phyloP scores from a whole-genome alignment of 2,888 invertebrate species.

The Seladonia tumulorum region DNA sequence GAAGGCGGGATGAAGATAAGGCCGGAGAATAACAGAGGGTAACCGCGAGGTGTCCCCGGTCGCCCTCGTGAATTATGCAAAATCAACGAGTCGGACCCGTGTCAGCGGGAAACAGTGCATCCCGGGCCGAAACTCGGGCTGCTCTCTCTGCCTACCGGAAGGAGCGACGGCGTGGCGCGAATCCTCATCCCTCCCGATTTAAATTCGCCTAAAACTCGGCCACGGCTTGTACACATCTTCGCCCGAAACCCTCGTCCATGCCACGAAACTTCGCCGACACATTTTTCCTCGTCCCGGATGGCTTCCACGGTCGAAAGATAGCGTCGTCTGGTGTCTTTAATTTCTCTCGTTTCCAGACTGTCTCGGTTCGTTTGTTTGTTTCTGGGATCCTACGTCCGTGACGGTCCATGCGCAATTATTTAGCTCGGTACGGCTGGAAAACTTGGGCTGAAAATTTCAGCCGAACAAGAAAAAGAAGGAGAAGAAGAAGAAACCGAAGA shows the following conservation, averaged over 20 bases:
- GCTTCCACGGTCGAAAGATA: no score
- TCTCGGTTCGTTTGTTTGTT: no score
- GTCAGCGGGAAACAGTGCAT: conserved; percentile 51
- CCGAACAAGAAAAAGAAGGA: no score
- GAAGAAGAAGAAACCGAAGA: no score
- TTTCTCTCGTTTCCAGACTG: no score
- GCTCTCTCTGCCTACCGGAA: not conserved
- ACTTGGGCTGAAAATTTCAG: no score
- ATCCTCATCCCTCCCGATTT: conserved; percentile 6
- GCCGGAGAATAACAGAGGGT: conserved; percentile 55
- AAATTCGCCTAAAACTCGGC: conserved; percentile 1
- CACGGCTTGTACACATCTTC: not conserved
- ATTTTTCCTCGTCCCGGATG: no score
- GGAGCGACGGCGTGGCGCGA: not conserved
- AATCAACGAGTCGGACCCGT: conserved; percentile 66
- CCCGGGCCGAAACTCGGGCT: not conserved
- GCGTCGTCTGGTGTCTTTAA: no score
- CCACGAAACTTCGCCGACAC: no score
- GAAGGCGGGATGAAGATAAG: conserved; percentile 59
- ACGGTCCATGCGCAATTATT: no score
- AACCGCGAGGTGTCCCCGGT: conserved; percentile 49
- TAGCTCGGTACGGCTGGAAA: no score
- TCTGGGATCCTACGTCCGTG: no score
- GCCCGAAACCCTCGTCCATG: not conserved
- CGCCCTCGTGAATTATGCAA: conserved; percentile 67